These are phyloP conservation scores for Eurypyga helias DNA, from an alignment of 2,113 vertebrate species.

Conservation along the genomic window DNA sequence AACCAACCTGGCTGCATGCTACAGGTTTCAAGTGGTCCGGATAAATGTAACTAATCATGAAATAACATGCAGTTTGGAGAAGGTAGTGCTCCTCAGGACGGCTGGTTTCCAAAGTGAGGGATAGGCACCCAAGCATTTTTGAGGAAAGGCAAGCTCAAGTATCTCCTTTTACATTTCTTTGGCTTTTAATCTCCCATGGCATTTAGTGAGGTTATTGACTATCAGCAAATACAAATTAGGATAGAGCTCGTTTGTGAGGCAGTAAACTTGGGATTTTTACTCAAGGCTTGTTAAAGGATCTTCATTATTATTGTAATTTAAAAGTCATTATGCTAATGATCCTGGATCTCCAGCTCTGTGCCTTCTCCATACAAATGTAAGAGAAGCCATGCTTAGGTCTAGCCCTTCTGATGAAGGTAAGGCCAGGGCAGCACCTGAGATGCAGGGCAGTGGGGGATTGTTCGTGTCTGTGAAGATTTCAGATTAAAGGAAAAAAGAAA, in stretches of 20 bases:
- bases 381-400: background rate
- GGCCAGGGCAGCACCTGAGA: background rate
- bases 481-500: background rate
- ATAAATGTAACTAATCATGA: background rate
- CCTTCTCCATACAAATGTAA: background rate
- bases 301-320: conserved; percentile 32
- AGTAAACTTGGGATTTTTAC: background rate
- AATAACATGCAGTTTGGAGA: background rate
- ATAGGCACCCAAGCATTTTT: background rate
- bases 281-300: background rate
- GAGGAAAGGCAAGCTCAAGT: background rate
- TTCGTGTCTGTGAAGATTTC: background rate
- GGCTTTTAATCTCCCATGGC: background rate
- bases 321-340: conserved; percentile 26
- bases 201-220: background rate
- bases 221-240: background rate
- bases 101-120: background rate
- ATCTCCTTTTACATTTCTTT: background rate
- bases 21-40: background rate
- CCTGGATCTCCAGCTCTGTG: background rate
- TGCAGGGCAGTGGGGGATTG: background rate
- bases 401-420: background rate
- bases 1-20: background rate
- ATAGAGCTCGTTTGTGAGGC: background rate
- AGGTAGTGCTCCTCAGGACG: background rate